phyloP scores from a whole-genome alignment of 1,140 invertebrate species.

The Drosophila jambulina region DNA sequence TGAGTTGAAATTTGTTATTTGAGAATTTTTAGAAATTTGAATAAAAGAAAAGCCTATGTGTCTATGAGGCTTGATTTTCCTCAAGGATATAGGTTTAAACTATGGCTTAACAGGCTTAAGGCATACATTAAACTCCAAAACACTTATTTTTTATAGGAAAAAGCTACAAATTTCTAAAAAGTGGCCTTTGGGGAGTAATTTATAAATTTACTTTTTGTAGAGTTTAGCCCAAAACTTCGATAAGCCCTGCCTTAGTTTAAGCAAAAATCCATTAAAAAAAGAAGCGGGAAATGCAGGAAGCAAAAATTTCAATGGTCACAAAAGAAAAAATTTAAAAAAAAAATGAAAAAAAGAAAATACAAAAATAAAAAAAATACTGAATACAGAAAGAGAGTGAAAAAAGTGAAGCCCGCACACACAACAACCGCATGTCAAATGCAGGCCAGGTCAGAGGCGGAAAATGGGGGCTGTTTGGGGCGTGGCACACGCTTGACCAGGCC shows the following conservation, averaged over 20 bases:
- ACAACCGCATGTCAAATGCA: constrained; percentile 79
- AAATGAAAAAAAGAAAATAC: background rate
- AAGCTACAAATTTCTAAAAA: background rate
- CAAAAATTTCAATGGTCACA: constrained; percentile 34
- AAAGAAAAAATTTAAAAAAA: background rate
- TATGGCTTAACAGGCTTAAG: background rate
- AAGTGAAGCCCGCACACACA: constrained; percentile 49
- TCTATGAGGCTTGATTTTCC: background rate
- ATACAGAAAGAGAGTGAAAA: constrained; percentile 1
- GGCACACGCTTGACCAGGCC: constrained; percentile 63
- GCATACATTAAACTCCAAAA: too few species aligned
- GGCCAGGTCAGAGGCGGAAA: constrained; percentile 48
- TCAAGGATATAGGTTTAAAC: background rate
- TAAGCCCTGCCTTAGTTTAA: background rate
- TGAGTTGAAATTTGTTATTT: constrained; percentile 18
- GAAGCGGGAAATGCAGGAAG: background rate
- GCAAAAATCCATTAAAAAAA: background rate
- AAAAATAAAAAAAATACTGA: background rate
- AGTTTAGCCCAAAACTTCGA: background rate
- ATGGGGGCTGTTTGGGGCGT: constrained; percentile 1
- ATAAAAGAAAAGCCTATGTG: background rate
- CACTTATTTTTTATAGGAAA: background rate
- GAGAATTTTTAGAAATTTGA: background rate
- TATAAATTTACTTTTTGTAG: background rate
- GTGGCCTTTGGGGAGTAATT: constrained; percentile 2